phyloP scores from a whole-genome alignment of 2,113 vertebrate genomes.

The Thamnaconus septentrionalis region DNA sequence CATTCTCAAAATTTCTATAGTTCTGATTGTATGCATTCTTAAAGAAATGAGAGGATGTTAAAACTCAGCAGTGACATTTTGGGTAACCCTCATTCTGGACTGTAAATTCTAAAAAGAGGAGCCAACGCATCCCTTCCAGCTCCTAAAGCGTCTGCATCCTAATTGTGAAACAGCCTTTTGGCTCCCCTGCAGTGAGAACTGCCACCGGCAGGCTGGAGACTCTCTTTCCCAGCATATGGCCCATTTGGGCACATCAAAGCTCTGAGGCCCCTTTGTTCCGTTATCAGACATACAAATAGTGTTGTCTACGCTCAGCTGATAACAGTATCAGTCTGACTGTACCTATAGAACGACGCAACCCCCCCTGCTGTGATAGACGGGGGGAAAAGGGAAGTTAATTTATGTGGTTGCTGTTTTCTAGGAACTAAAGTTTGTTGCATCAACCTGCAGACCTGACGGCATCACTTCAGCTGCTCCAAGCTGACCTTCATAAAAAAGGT shows the following conservation, averaged over 20 bases:
- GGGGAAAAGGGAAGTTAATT: no score
- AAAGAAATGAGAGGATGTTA: no score
- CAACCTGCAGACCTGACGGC: no score
- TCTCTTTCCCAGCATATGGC: constrained; percentile 36
- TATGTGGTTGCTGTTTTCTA: no score
- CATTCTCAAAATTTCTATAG: no score
- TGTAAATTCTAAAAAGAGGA: no score
- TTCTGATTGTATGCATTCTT: no score
- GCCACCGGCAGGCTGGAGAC: constrained; percentile 35
- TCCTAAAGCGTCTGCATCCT: constrained; percentile 1
- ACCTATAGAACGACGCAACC: constrained; percentile 19
- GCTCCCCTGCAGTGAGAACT: constrained; percentile 43
- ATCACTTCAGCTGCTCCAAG: no score
- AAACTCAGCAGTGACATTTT: no score
- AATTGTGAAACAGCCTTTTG: constrained; percentile 48
- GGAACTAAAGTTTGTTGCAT: no score
- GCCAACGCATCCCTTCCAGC: no score
- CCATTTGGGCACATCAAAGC: constrained; percentile 74
- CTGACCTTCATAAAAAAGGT: background rate
- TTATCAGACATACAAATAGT: constrained; percentile 67
- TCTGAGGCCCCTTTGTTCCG: constrained; percentile 59
- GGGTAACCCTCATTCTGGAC: no score
- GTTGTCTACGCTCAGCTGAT: constrained; percentile 54
- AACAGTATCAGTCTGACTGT: constrained; percentile 53
- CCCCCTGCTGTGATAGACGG: constrained; percentile 19